Evolutionary conservation across 2,113 vertebrate genomes (phyloP).

Genomic region (Apodemus sylvaticus): DNA sequence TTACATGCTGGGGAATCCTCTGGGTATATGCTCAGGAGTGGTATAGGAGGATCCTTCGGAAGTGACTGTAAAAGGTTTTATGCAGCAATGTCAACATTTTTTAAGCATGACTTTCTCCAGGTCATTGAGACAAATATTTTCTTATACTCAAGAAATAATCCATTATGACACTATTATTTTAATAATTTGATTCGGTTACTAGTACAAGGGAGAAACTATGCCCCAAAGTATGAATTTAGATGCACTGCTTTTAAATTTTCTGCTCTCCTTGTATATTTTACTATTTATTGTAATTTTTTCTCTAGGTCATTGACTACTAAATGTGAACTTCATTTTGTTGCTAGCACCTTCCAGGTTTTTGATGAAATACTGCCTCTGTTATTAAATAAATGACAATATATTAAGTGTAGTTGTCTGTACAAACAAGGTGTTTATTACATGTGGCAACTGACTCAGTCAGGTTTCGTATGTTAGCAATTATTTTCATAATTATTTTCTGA

Average conservation of each 20-base stretch:
- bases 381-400: not conserved
- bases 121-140: too few species aligned
- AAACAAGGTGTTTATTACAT: not conserved
- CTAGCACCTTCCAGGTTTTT: rapidly evolving
- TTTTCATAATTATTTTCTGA: not conserved
- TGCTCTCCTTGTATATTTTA: not conserved
- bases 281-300: not conserved
- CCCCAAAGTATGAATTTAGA: rapidly evolving
- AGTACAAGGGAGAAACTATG: not conserved
- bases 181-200: not conserved
- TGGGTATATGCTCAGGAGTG: too few species aligned
- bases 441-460: not conserved
- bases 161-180: not conserved
- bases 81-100: too few species aligned
- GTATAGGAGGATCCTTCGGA: too few species aligned
- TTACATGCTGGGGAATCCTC: too few species aligned
- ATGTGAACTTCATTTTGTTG: not conserved
- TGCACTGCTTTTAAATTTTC: not conserved
- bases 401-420: not conserved
- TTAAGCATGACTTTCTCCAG: too few species aligned
- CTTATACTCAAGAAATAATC: too few species aligned
- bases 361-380: not conserved
- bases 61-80: too few species aligned
- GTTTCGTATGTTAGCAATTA: not conserved
- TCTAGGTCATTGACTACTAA: not conserved